Evolutionary conservation across 2,888 invertebrate species (phyloP).

Genomic region (Orchestes rusci): DNA sequence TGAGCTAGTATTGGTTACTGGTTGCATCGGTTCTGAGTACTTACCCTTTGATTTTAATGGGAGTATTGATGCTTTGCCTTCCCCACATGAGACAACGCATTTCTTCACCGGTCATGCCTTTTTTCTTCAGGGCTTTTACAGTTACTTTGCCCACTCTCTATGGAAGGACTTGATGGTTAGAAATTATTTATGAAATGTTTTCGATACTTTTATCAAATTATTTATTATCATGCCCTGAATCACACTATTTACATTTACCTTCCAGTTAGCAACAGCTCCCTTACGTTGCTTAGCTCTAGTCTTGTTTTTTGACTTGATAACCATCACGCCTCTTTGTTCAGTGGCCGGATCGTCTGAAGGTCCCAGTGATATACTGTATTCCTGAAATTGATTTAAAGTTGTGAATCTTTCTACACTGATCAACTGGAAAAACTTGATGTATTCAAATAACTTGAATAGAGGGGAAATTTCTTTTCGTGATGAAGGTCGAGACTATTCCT

Average conservation of each 20-base stretch:
- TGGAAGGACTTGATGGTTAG: slow-evolving; percentile 24
- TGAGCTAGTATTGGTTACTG: background rate
- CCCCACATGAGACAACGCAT: slow-evolving; percentile 87
- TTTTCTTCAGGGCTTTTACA: slow-evolving; percentile 70
- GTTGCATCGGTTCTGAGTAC: background rate
- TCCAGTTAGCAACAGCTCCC: slow-evolving; percentile 95
- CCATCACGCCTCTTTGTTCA: slow-evolving; percentile 91
- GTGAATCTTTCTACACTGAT: background rate
- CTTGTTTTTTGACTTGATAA: slow-evolving; percentile 95
- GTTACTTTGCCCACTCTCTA: slow-evolving; percentile 86
- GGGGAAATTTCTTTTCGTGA: too few relatives aligned
- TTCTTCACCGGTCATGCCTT: slow-evolving; percentile 81
- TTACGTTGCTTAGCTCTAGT: slow-evolving; percentile 94
- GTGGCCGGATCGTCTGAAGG: slow-evolving; percentile 74
- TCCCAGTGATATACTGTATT: slow-evolving; percentile 89
- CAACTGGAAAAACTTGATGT: background rate
- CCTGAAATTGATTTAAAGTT: slow-evolving; percentile 37
- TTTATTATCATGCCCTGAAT: background rate
- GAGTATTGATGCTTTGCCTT: slow-evolving; percentile 78
- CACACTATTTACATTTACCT: too few relatives aligned
- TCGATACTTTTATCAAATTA: background rate
- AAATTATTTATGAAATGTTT: background rate
- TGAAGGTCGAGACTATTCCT: too few relatives aligned
- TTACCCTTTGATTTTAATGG: slow-evolving; percentile 62
- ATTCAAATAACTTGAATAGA: too few relatives aligned